Evolutionary conservation across 1,140 invertebrate genomes (phyloP).

Genomic region (Drosophila jambulina): DNA sequence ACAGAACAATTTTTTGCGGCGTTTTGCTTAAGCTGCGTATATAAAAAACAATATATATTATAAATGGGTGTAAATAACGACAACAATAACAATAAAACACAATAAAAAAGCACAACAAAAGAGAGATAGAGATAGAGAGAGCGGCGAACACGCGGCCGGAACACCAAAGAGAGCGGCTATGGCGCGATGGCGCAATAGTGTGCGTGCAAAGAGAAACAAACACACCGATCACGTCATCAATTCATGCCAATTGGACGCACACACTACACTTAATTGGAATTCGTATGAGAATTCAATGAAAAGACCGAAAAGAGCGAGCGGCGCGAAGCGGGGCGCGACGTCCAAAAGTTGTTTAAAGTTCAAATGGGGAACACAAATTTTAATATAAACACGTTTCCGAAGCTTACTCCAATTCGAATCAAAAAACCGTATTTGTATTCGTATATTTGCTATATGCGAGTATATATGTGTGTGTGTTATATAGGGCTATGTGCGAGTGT

Average conservation of each 20-base stretch:
- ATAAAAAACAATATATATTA: conserved; percentile 48
- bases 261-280: conserved; percentile 81
- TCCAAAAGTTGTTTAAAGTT: conserved; percentile 73
- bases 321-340: conserved; percentile 21
- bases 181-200: conserved; percentile 8
- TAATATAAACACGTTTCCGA: conserved; percentile 72
- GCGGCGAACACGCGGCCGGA: conserved; percentile 27
- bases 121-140: conserved; percentile 36
- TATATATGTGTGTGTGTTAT: conserved; percentile 17
- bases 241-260: conserved; percentile 82
- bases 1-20: conserved; percentile 49
- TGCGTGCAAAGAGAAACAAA: conserved; percentile 39
- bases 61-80: conserved; percentile 14
- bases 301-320: conserved; percentile 37
- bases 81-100: conserved; percentile 49
- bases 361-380: conserved; percentile 72
- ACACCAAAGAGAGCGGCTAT: conserved; percentile 20
- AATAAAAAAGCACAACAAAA: conserved; percentile 54
- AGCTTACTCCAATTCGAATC: conserved; percentile 66
- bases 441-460: conserved; percentile 8
- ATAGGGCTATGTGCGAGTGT: conserved; percentile 16
- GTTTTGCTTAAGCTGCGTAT: conserved; percentile 73
- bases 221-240: conserved; percentile 75
- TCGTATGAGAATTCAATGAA: conserved; percentile 83
- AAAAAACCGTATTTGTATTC: conserved; percentile 10